Percentiles rank a stretch among this genome's conserved stretches.
These are phyloP conservation scores for Microctonus brassicae DNA, from an alignment of 2,888 invertebrate genomes.

Conservation along the genomic window DNA sequence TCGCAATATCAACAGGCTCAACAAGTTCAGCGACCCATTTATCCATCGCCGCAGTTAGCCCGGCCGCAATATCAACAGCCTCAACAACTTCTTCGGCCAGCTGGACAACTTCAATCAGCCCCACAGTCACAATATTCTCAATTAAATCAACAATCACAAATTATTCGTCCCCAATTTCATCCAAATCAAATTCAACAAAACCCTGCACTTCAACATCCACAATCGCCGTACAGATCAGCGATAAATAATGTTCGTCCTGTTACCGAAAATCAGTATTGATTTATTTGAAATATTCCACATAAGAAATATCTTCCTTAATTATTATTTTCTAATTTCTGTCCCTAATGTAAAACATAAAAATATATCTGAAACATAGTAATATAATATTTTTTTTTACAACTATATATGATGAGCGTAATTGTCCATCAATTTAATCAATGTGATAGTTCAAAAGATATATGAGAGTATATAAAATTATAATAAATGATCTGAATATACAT, in stretches of 20 bases:
- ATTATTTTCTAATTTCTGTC: not conserved
- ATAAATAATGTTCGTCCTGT: slow-evolving; percentile 56
- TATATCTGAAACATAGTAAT: not conserved
- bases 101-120: slow-evolving; percentile 29
- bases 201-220: slow-evolving; percentile 36
- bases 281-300: not conserved
- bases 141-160: slow-evolving; percentile 4
- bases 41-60: slow-evolving; percentile 2
- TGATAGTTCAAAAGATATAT: slow-evolving; percentile 34
- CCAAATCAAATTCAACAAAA: slow-evolving; percentile 27
- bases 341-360: too few relatives aligned
- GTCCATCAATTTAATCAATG: slow-evolving; percentile 18
- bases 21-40: slow-evolving; percentile 33
- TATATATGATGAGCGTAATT: not conserved
- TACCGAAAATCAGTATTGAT: slow-evolving; percentile 56
- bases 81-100: slow-evolving; percentile 15
- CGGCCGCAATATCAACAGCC: slow-evolving; percentile 27
- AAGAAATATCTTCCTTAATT: not conserved
- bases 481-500: not conserved
- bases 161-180: slow-evolving; percentile 30
- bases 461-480: not conserved
- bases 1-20: slow-evolving; percentile 43
- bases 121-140: slow-evolving; percentile 35
- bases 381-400: not conserved
- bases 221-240: slow-evolving; percentile 35